Conservation (phyloP, 2,888 invertebrate genomes). For the Hypercompe scribonia region DNA sequence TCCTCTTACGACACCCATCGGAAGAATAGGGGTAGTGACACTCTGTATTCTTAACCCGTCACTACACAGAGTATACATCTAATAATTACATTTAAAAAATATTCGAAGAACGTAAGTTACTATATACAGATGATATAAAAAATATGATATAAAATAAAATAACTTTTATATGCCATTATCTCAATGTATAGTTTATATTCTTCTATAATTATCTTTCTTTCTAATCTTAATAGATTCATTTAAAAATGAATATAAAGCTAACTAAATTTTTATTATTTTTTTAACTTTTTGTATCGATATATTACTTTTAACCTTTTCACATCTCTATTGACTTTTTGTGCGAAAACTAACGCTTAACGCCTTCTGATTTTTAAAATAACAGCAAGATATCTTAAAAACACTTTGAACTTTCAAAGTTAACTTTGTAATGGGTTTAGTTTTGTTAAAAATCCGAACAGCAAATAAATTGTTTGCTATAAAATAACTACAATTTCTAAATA, state of each 20-base stretch:
- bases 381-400: slow-evolving; percentile 52
- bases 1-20: no score
- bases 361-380: slow-evolving; percentile 49
- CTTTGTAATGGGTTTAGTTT: not conserved
- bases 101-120: not conserved
- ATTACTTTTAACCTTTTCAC: not conserved
- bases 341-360: slow-evolving; percentile 60
- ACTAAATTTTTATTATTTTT: not conserved
- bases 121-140: no score
- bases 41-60: no score
- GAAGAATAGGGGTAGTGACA: no score
- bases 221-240: no score
- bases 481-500: no score
- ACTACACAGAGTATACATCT: no score
- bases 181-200: not conserved
- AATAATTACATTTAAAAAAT: no score
- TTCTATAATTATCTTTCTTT: no score
- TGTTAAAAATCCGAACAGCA: not conserved
- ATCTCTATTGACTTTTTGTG: slow-evolving; percentile 23
- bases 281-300: slow-evolving; percentile 27
- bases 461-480: no score
- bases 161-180: no score
- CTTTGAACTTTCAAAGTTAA: slow-evolving; percentile 20
- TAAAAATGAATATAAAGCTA: not conserved
- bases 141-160: no score